phyloP scores from a whole-genome alignment of 1,140 invertebrate species.

The Idris sp. region DNA sequence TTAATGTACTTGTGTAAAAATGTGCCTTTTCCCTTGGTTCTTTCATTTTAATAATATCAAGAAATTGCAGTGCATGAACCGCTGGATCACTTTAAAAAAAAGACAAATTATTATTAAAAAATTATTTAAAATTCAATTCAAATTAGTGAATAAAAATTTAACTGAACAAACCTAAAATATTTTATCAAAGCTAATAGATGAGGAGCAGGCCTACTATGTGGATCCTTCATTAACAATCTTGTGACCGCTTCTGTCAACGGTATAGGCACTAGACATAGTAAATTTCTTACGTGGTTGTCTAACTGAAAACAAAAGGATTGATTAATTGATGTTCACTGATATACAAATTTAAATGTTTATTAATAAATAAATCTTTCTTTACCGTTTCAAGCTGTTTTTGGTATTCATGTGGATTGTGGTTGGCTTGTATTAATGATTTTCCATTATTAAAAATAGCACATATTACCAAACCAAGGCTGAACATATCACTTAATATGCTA shows the following conservation, averaged over 20 bases:
- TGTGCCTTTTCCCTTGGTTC: conserved; percentile 91
- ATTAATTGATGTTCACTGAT: conserved; percentile 12
- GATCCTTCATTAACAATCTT: conserved; percentile 88
- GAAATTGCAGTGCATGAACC: conserved; percentile 92
- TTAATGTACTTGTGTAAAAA: conserved; percentile 91
- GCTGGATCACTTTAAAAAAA: conserved; percentile 84
- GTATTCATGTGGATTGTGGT: conserved; percentile 91
- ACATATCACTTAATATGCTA: conserved; percentile 95
- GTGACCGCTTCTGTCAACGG: conserved; percentile 92
- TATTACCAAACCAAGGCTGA: conserved; percentile 94
- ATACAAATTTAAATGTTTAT: no score
- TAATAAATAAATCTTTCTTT: no score
- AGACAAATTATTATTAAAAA: no score
- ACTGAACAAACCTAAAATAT: conserved; percentile 88
- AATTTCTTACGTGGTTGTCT: conserved; percentile 87
- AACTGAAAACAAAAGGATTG: conserved; percentile 79
- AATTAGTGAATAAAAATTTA: no score
- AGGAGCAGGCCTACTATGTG: conserved; percentile 89
- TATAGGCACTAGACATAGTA: conserved; percentile 87
- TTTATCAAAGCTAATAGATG: conserved; percentile 92
- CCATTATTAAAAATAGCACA: conserved; percentile 94
- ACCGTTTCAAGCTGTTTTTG: conserved; percentile 94
- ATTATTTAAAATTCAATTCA: no score
- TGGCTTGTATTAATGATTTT: conserved; percentile 90
- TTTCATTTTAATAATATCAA: conserved; percentile 96